Evolutionary conservation across 2,113 vertebrate genomes (phyloP).

Genomic region (Rafetus swinhoei): DNA sequence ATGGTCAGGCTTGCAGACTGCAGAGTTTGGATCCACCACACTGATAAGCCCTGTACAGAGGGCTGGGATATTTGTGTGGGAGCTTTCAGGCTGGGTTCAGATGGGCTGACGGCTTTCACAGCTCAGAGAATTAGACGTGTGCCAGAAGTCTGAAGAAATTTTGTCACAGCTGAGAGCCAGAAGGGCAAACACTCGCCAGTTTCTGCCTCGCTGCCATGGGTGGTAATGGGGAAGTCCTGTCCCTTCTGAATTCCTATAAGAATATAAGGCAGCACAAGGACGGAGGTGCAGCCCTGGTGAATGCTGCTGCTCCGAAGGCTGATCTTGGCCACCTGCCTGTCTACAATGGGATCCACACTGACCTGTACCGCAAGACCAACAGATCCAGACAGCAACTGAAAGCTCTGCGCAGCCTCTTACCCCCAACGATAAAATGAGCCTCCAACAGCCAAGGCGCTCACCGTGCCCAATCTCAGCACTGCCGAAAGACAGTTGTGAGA

Average conservation of each 20-base stretch:
- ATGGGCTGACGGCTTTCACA: conserved; percentile 32
- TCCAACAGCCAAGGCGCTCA: background rate
- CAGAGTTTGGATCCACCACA: conserved; percentile 28
- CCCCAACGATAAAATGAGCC: background rate
- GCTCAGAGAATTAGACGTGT: conserved; percentile 1
- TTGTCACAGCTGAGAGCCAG: background rate
- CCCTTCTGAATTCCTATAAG: background rate
- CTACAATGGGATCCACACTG: background rate
- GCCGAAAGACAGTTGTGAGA: background rate
- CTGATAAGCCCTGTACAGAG: conserved; percentile 22
- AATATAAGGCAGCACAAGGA: background rate
- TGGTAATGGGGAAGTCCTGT: background rate
- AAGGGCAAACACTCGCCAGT: background rate
- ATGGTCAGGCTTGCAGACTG: conserved; percentile 41
- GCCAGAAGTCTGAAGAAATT: conserved; percentile 18
- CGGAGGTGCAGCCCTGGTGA: background rate
- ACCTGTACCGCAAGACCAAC: fast-evolving
- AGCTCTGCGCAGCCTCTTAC: background rate
- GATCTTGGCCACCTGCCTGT: fast-evolving
- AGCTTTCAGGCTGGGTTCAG: background rate
- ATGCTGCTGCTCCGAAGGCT: background rate
- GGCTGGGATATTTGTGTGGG: conserved; percentile 33
- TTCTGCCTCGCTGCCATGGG: background rate
- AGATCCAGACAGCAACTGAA: fast-evolving
- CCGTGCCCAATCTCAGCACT: background rate